These are phyloP conservation scores for Cynaeus angustus DNA, from an alignment of 2,888 invertebrate genomes.

Conservation along the genomic window DNA sequence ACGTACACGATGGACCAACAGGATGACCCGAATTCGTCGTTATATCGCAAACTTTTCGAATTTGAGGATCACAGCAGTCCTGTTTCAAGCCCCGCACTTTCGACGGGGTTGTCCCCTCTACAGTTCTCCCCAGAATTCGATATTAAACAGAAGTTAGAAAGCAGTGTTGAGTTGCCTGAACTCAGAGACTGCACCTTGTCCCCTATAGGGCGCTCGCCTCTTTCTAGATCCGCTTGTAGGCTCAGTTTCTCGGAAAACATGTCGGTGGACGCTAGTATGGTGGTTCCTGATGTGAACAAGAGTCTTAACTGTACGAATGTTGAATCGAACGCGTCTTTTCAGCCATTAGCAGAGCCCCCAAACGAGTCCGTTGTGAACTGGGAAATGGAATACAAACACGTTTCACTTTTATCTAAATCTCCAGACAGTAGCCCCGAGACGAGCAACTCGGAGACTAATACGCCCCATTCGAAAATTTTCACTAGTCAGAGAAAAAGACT, in stretches of 20 bases:
- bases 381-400: constrained; percentile 68
- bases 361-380: constrained; percentile 66
- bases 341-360: constrained; percentile 47
- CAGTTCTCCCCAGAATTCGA: constrained; percentile 60
- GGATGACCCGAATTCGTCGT: constrained; percentile 57
- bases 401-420: constrained; percentile 59
- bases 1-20: constrained; percentile 73
- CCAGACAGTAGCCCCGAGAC: constrained; percentile 56
- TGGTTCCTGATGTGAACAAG: constrained; percentile 70
- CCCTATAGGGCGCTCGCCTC: constrained; percentile 57
- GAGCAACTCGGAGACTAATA: constrained; percentile 67
- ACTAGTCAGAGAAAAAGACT: constrained; percentile 69
- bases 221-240: constrained; percentile 73
- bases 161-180: constrained; percentile 54
- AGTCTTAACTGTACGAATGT: constrained; percentile 16
- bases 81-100: constrained; percentile 60
- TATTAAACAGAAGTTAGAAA: constrained; percentile 45
- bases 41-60: constrained; percentile 67
- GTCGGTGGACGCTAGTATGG: constrained; percentile 58
- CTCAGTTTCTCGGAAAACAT: constrained; percentile 62
- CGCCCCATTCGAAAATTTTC: constrained; percentile 67
- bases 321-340: constrained; percentile 11
- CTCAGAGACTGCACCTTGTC: constrained; percentile 62
- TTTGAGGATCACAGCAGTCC: constrained; percentile 54
- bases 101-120: constrained; percentile 61